Conservation (phyloP, 2,797 vertebrate species). For the Lerista edwardsae region DNA sequence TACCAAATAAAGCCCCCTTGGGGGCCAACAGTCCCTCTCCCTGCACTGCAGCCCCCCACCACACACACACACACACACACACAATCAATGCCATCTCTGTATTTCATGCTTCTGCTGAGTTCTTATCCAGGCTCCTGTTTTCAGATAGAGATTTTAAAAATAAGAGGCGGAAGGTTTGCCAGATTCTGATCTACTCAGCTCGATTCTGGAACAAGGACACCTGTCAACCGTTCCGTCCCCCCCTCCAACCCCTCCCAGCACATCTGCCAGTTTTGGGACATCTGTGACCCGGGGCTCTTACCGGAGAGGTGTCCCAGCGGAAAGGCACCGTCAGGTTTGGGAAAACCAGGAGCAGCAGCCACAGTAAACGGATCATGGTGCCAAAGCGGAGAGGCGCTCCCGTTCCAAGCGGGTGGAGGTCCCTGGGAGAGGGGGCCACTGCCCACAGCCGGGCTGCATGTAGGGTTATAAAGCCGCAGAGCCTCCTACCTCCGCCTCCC, state of each 20-base stretch:
- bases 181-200: no score
- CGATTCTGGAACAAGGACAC: not conserved
- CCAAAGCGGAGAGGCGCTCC: no score
- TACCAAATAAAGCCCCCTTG: no score
- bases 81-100: not conserved
- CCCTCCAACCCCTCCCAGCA: not conserved
- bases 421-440: not conserved
- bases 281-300: not conserved
- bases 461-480: not conserved
- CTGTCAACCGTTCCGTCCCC: no score
- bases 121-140: not conserved
- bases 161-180: not conserved
- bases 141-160: no score
- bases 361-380: not conserved
- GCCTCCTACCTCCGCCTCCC: not conserved
- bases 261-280: not conserved
- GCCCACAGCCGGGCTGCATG: not conserved
- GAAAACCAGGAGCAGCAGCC: not conserved
- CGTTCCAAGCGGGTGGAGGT: not conserved
- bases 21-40: not conserved
- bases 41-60: no score
- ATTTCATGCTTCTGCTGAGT: no score
- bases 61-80: no score
- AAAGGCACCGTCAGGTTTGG: not conserved
- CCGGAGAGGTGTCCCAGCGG: constrained; percentile 17